These are phyloP conservation scores for Darevskia nairensis DNA, from an alignment of 2,797 vertebrate genomes.

Conservation along the genomic window DNA sequence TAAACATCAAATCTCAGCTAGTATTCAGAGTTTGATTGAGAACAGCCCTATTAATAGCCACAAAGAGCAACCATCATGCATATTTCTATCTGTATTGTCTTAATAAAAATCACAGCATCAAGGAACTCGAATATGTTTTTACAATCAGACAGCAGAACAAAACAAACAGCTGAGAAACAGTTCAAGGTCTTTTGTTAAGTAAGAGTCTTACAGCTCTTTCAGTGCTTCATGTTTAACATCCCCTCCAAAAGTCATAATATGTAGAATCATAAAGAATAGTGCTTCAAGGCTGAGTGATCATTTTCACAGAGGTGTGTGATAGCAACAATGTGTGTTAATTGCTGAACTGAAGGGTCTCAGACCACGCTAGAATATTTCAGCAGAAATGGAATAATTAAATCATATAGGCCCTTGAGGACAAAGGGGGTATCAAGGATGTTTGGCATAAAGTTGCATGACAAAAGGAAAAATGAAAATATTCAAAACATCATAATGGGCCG, in stretches of 20 bases:
- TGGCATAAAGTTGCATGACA: constrained; percentile 20
- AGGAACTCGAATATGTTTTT: background rate
- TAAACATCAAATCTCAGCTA: background rate
- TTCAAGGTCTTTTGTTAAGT: background rate
- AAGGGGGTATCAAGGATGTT: constrained; percentile 2
- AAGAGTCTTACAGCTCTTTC: background rate
- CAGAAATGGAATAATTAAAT: constrained; percentile 23
- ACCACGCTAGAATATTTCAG: constrained; percentile 32
- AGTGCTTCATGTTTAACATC: background rate
- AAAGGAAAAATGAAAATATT: constrained; percentile 48
- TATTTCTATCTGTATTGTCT: background rate
- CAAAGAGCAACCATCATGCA: background rate
- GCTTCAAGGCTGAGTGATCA: constrained; percentile 13
- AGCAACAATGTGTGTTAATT: constrained; percentile 26
- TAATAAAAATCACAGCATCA: background rate
- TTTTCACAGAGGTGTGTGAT: background rate
- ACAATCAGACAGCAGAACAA: background rate
- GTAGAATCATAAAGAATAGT: background rate
- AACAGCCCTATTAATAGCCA: background rate
- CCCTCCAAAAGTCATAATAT: constrained; percentile 1
- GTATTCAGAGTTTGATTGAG: background rate
- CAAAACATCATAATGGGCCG: constrained; percentile 25
- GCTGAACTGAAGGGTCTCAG: constrained; percentile 21
- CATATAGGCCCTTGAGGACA: background rate
- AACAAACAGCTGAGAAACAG: background rate